phyloP scores from a whole-genome alignment of 2,888 invertebrate species.

The Drosophila nigritarsus region DNA sequence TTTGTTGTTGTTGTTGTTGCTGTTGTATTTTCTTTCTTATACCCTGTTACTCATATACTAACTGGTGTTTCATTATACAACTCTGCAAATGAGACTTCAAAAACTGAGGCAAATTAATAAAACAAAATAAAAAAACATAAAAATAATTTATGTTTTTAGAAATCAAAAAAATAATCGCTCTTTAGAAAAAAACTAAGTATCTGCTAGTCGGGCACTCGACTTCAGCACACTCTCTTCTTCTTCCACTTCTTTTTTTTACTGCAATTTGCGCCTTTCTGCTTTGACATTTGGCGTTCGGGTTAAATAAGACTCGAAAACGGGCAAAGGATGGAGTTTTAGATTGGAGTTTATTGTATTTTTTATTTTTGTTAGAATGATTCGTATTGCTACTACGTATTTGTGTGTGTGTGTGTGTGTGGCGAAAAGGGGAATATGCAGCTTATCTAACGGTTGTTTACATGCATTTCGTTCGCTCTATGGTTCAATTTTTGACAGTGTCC shows the following conservation, averaged over 20 bases:
- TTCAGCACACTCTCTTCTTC: not conserved
- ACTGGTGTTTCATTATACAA: not conserved
- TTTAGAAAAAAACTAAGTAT: not conserved
- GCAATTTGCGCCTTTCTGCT: slow-evolving; percentile 39
- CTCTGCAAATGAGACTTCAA: not conserved
- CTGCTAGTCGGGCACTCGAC: not conserved
- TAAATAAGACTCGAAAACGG: slow-evolving; percentile 13
- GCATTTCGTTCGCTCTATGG: slow-evolving; percentile 35
- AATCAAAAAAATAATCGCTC: too few relatives aligned
- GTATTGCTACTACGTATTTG: slow-evolving; percentile 45
- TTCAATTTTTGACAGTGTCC: slow-evolving; percentile 54
- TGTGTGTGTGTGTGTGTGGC: slow-evolving; percentile 1
- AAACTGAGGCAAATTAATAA: not conserved
- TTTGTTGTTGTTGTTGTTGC: not conserved
- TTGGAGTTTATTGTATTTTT: not conserved
- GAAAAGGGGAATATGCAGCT: slow-evolving; percentile 19
- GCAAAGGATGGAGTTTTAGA: not conserved
- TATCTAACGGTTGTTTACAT: slow-evolving; percentile 47
- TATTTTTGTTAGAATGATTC: slow-evolving; percentile 6
- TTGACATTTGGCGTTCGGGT: slow-evolving; percentile 45
- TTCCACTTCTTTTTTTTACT: slow-evolving; percentile 15
- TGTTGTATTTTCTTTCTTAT: not conserved
- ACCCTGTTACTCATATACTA: not conserved
- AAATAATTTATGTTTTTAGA: not conserved
- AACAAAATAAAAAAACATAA: not conserved